phyloP scores from a whole-genome alignment of 2,797 vertebrate species.

The Chelon auratus region DNA sequence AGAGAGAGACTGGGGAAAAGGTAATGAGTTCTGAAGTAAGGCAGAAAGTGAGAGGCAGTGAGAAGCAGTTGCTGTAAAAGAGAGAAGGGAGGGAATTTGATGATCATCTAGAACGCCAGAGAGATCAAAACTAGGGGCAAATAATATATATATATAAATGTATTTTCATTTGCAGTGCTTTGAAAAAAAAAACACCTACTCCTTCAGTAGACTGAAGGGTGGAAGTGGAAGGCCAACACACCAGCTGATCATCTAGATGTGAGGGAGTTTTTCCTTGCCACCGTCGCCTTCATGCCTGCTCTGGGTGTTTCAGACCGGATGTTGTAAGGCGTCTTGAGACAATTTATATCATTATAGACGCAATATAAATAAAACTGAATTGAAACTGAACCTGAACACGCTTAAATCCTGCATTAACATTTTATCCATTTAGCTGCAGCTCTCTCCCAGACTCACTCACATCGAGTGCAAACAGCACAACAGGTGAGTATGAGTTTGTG shows the following conservation, averaged over 20 bases:
- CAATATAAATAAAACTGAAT: no score
- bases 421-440: constrained; percentile 63
- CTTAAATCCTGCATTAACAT: constrained; percentile 63
- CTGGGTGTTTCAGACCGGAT: no score
- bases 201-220: no score
- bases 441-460: constrained; percentile 48
- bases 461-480: constrained; percentile 60
- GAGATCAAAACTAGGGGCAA: constrained; percentile 10
- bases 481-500: constrained; percentile 64
- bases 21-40: constrained; percentile 77
- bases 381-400: constrained; percentile 24
- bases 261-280: neutral
- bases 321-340: no score
- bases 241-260: no score
- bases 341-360: no score
- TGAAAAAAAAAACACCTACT: no score
- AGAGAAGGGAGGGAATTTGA: constrained; percentile 1
- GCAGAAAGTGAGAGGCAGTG: constrained; percentile 5
- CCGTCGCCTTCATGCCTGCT: neutral
- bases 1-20: constrained; percentile 89
- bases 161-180: no score
- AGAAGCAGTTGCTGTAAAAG: neutral
- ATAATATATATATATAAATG: neutral
- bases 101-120: constrained; percentile 13
- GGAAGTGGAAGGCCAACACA: no score